A percentile compares a stretch with the other conserved stretches of the same genome.
Evolutionary conservation across 2,113 vertebrate genomes (phyloP).

Genomic region (Hymenochirus boettgeri): DNA sequence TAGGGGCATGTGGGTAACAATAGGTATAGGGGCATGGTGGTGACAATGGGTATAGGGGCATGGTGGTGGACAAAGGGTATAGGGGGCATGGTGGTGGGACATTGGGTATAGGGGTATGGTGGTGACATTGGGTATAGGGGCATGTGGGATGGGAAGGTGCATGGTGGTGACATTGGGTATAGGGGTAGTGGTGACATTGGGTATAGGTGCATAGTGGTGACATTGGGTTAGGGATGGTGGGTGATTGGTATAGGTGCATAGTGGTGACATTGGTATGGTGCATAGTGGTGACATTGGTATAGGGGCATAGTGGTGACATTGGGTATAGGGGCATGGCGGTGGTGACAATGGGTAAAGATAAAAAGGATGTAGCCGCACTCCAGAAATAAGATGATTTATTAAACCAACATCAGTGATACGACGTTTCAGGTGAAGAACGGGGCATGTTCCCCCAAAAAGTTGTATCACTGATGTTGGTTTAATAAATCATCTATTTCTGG

Average conservation of each 20-base stretch:
- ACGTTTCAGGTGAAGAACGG: too few relatives aligned
- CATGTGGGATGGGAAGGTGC: accelerated
- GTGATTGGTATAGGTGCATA: not conserved
- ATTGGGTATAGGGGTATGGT: not conserved
- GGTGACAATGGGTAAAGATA: too few relatives aligned
- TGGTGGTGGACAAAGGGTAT: conserved; percentile 9
- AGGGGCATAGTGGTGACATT: too few relatives aligned
- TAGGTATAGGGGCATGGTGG: too few relatives aligned
- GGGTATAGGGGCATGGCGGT: too few relatives aligned
- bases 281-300: not conserved
- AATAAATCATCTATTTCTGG: too few relatives aligned
- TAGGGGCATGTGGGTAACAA: not conserved
- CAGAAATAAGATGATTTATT: too few relatives aligned
- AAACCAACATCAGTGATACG: too few relatives aligned
- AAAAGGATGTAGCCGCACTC: too few relatives aligned
- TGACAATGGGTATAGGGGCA: not conserved
- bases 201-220: not conserved
- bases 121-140: not conserved
- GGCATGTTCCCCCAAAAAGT: too few relatives aligned
- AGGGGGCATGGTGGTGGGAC: not conserved
- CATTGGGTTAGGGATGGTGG: not conserved
- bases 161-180: too few relatives aligned
- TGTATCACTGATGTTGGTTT: too few relatives aligned
- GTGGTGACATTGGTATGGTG: not conserved
- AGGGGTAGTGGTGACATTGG: not conserved